Evolutionary conservation across 2,113 vertebrate genomes (phyloP).

Genomic region (Sphaerodactylus townsendi): DNA sequence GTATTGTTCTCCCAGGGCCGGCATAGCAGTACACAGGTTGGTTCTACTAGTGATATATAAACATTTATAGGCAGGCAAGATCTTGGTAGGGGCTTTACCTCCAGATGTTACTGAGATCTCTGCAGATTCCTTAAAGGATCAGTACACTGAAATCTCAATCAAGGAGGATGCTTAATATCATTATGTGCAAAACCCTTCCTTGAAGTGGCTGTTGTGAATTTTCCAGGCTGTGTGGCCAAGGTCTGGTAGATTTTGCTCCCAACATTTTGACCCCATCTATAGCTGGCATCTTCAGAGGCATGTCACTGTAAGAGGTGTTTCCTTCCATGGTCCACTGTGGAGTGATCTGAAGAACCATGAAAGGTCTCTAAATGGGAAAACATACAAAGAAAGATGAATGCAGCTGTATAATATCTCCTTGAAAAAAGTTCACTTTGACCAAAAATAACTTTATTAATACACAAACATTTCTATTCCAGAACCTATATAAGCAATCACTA

Average conservation of each 20-base stretch:
- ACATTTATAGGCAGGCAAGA: neutral
- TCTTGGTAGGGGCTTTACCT: neutral
- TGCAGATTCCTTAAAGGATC: neutral
- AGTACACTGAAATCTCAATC: too few species aligned
- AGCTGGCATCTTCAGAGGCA: too few species aligned
- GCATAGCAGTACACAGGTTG: too few species aligned
- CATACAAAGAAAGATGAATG: neutral
- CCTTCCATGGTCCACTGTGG: too few species aligned
- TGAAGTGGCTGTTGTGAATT: too few species aligned
- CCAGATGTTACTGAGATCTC: neutral
- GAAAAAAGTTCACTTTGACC: neutral
- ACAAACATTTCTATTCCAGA: neutral
- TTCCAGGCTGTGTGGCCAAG: too few species aligned
- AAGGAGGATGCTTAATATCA: neutral
- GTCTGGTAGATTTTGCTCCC: too few species aligned
- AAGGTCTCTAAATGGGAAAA: neutral
- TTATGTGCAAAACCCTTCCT: neutral
- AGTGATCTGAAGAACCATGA: too few species aligned
- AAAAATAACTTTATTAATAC: neutral
- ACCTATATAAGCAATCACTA: neutral
- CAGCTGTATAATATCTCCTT: neutral
- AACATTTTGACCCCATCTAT: too few species aligned
- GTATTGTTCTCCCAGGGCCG: neutral
- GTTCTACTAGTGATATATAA: too few species aligned
- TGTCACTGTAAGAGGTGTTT: too few species aligned